These are phyloP conservation scores for Xanthia icteritia DNA, from an alignment of 2,888 invertebrate genomes.

Conservation along the genomic window DNA sequence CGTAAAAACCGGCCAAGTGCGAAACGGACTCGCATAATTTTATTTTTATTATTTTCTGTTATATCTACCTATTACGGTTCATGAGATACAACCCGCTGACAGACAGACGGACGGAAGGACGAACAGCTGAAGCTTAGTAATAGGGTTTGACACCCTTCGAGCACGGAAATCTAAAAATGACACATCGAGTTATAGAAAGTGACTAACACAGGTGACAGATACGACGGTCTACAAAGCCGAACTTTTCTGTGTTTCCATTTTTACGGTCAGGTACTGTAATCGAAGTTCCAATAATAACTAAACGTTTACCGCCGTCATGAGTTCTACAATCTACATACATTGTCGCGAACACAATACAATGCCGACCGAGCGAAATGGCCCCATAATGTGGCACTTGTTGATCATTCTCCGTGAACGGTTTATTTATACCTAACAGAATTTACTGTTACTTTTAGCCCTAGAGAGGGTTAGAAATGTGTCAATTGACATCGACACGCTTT, in stretches of 20 bases:
- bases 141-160: no score
- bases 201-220: background rate
- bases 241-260: background rate
- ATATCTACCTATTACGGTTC: no score
- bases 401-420: slow-evolving; percentile 58
- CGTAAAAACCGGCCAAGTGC: no score
- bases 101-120: no score
- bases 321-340: slow-evolving; percentile 57
- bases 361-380: slow-evolving; percentile 55
- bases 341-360: slow-evolving; percentile 56
- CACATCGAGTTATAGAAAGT: background rate
- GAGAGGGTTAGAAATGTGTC: slow-evolving; percentile 56
- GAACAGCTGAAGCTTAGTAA: no score
- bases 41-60: no score
- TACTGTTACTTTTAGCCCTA: slow-evolving; percentile 55
- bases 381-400: slow-evolving; percentile 65
- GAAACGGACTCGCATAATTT: no score
- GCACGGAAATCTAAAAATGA: no score
- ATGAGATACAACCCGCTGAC: no score
- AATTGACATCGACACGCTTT: slow-evolving; percentile 39
- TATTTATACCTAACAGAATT: slow-evolving; percentile 60
- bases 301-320: slow-evolving; percentile 53
- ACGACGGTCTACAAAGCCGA: background rate
- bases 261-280: slow-evolving; percentile 25
- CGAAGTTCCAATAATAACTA: slow-evolving; percentile 36